Evolutionary conservation across 2,797 vertebrate genomes (phyloP).

Genomic region (Octomys mimax): DNA sequence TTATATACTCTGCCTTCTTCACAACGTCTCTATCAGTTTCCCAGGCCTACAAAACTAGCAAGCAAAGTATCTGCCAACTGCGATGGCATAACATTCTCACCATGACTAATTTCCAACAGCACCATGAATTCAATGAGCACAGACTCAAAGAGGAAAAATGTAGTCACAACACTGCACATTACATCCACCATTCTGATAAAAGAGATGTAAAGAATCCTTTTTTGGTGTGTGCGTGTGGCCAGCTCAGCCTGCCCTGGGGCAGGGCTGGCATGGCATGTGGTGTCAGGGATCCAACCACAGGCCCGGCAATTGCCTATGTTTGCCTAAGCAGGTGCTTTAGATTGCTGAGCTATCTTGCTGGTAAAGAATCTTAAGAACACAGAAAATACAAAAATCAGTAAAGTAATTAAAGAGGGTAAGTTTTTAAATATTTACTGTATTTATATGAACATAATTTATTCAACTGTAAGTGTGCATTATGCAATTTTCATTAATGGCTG

Average conservation of each 20-base stretch:
- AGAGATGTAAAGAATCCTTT: not conserved
- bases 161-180: not conserved
- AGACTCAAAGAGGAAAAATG: not conserved
- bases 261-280: too few species aligned
- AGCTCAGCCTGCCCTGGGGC: too few species aligned
- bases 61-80: conserved; percentile 53
- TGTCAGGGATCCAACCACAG: too few species aligned
- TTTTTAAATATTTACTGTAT: conserved; percentile 12
- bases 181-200: not conserved
- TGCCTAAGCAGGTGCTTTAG: too few species aligned
- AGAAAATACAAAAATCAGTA: not conserved
- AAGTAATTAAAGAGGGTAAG: not conserved
- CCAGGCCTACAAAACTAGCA: conserved; percentile 28
- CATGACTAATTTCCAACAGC: conserved; percentile 16
- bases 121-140: not conserved
- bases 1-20: not conserved
- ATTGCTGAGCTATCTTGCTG: too few species aligned
- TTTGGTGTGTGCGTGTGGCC: too few species aligned
- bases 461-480: not conserved
- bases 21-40: conserved; percentile 9
- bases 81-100: not conserved
- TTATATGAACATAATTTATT: conserved; percentile 16
- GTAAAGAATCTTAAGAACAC: not conserved
- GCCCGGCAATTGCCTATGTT: too few species aligned
- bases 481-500: conserved; percentile 6